Evolutionary conservation across 2,113 vertebrate species (phyloP).

Genomic region (Sinocyclocheilus grahami): DNA sequence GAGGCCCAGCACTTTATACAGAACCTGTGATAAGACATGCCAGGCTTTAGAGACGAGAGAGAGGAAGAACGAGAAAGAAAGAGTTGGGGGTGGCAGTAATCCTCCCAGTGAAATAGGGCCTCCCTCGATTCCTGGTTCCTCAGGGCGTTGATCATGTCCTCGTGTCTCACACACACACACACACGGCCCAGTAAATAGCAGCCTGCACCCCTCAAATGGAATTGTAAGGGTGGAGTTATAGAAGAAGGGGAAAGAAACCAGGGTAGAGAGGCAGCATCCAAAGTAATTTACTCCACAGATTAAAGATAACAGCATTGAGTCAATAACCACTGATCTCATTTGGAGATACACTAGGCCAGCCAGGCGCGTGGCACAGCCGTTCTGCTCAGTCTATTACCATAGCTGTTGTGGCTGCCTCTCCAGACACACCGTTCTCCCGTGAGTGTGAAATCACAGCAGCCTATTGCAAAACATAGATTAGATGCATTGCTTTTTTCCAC

Average conservation of each 20-base stretch:
- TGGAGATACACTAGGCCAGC: conserved; percentile 72
- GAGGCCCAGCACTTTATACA: conserved; percentile 47
- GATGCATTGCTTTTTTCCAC: conserved; percentile 44
- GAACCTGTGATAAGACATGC: conserved; percentile 46
- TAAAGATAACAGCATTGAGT: conserved; percentile 77
- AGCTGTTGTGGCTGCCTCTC: conserved; percentile 56
- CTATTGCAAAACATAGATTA: conserved; percentile 58
- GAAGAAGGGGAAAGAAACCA: conserved; percentile 58
- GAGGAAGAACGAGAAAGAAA: conserved; percentile 33
- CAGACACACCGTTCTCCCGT: conserved; percentile 57
- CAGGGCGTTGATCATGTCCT: conserved; percentile 60
- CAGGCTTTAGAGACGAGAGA: conserved; percentile 43
- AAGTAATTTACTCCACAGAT: conserved; percentile 76
- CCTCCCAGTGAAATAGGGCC: conserved; percentile 55
- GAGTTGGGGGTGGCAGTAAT: conserved; percentile 55
- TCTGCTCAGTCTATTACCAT: conserved; percentile 62
- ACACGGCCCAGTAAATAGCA: conserved; percentile 68
- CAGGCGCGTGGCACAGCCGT: conserved; percentile 44
- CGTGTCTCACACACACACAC: conserved; percentile 44
- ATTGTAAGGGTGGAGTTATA: conserved; percentile 70
- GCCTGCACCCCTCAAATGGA: conserved; percentile 65
- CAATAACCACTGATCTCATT: conserved; percentile 80
- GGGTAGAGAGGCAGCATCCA: conserved; percentile 65
- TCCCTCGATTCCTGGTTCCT: conserved; percentile 49
- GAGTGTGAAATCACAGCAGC: conserved; percentile 55